Base-by-base conservation (phyloP, 1,140 invertebrate species). In the Drosophila ironensis region DNA sequence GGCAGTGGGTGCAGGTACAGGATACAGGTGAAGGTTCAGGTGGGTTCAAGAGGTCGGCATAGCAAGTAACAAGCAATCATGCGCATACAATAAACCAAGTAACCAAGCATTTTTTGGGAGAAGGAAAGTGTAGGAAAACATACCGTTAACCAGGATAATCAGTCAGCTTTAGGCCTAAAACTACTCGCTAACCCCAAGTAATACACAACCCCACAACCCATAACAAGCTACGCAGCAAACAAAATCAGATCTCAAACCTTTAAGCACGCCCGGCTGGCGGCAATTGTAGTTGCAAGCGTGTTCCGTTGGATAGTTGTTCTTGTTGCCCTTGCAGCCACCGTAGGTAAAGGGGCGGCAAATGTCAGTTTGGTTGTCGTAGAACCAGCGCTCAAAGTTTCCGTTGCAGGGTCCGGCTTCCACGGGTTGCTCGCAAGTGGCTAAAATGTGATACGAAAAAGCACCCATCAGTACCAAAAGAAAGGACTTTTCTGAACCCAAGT, bases 281-380 rank as follows among this genome's bases (percentile, higher is more conserved):
- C 96, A 97, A 50, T 93, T 93, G 78, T 95, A 93, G 69, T 92
- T 92, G 81, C 97, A 98, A 38, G 96, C 94, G 51, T 93, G 92
- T 81, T 97, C 94, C 0, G 95, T 94, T 3, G 92, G 91, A 91
- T 98, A 98, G 68, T 97, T 95, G 91, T 98, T 99, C 53, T 92
- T 91, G 91, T 98, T 98, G 20, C 95, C 96, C 88, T 95, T 96
- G 91, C 97, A 98, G 14, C 97, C 97, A 11, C 97, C 96, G 91
- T 97, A 98, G 2, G 78, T 91, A 91, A 98, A 98, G 74, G 93
- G 91, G 72, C 94, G 91, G 88, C 97, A 98, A 25, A 91, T 91
- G 66, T 92, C 91, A 14, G 92, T 90, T 56, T 94, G 92, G 67
- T 94, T 92, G 84, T 98, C 94, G 90, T 93, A 99, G 90, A 93